phyloP scores from a whole-genome alignment of 2,888 invertebrate genomes.

The Pandemis corylana region DNA sequence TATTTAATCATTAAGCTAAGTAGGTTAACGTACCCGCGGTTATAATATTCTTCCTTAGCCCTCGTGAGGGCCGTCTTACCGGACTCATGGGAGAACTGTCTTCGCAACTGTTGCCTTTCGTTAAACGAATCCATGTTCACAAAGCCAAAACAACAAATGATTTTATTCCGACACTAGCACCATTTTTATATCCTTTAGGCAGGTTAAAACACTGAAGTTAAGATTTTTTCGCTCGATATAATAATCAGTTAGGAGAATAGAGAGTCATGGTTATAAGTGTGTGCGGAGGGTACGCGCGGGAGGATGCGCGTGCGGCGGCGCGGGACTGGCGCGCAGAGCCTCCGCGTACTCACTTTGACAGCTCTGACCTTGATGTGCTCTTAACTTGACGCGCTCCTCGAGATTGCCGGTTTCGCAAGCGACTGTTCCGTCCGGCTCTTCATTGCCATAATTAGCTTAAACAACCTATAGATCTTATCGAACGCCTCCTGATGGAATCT shows the following conservation, averaged over 20 bases:
- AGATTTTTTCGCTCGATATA: background rate
- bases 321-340: conserved; percentile 59
- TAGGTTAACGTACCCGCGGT: conserved; percentile 66
- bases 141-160: conserved; percentile 15
- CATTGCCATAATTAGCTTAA: conserved; percentile 9
- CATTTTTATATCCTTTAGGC: conserved; percentile 13
- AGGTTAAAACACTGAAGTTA: background rate
- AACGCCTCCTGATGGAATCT: conserved; percentile 21
- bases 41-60: conserved; percentile 73
- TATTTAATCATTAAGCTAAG: conserved; percentile 18
- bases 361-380: conserved; percentile 68
- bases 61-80: conserved; percentile 72
- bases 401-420: conserved; percentile 42
- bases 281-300: conserved; percentile 53
- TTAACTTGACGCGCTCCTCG: conserved; percentile 35
- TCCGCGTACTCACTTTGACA: conserved; percentile 64
- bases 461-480: conserved; percentile 25
- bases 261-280: conserved; percentile 30
- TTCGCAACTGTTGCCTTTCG: conserved; percentile 57
- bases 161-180: conserved; percentile 14
- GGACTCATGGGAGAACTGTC: conserved; percentile 79
- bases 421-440: conserved; percentile 35
- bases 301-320: conserved; percentile 45
- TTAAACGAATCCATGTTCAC: conserved; percentile 48
- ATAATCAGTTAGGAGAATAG: background rate